These are phyloP conservation scores for Phylloscopus whistleri DNA, from an alignment of 2,113 vertebrate genomes.

Conservation along the genomic window DNA sequence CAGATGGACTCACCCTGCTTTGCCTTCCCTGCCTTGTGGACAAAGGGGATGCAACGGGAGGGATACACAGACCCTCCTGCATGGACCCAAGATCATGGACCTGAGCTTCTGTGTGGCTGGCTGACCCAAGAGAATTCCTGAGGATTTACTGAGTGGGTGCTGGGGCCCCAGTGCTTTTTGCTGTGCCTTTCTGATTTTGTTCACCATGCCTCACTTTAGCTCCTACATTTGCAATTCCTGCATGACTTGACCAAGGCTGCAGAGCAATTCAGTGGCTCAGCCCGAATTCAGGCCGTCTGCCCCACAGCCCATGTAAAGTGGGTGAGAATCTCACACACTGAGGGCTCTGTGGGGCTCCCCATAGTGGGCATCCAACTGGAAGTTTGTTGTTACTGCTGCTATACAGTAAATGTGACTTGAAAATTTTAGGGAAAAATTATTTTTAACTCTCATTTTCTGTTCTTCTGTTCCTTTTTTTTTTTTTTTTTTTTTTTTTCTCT, in stretches of 20 bases:
- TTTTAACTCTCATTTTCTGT: neutral
- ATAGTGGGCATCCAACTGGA: neutral
- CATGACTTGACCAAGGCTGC: neutral
- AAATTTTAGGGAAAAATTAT: neutral
- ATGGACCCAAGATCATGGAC: rapidly evolving
- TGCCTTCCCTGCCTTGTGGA: neutral
- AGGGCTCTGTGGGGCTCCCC: neutral
- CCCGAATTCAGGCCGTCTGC: rapidly evolving
- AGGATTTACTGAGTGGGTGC: neutral
- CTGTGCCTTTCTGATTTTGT: neutral
- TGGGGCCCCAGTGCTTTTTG: neutral
- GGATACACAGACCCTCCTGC: neutral
- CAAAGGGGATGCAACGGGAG: neutral
- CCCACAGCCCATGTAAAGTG: neutral
- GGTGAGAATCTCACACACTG: neutral
- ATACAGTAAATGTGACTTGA: neutral
- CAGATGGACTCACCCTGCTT: neutral
- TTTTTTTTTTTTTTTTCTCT: neutral
- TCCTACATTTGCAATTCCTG: neutral
- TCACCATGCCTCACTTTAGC: neutral
- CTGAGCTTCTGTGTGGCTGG: neutral
- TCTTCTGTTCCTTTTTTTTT: neutral
- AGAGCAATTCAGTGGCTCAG: neutral
- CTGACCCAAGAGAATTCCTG: neutral
- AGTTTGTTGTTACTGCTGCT: neutral